Conservation (phyloP, 2,888 invertebrate genomes). For the Monopis laevigella region DNA sequence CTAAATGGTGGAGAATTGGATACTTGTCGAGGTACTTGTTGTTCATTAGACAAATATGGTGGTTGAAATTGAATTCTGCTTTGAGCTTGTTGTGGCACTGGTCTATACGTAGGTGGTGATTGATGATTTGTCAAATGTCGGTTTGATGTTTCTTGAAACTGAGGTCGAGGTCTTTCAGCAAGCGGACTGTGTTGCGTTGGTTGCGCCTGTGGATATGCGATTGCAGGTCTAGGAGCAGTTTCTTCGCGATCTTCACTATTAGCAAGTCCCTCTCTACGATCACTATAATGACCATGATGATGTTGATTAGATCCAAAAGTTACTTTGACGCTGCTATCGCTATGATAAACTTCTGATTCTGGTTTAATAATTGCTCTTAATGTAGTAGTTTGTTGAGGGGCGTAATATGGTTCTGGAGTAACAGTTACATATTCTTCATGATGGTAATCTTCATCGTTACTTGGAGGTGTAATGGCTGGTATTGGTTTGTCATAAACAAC, state of each 20-base stretch:
- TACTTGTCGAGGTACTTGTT: constrained; percentile 52
- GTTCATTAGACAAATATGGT: constrained; percentile 45
- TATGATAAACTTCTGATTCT: constrained; percentile 85
- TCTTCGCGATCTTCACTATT: constrained; percentile 63
- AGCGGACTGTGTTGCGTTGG: constrained; percentile 29
- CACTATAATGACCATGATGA: constrained; percentile 45
- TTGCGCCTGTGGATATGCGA: constrained; percentile 58
- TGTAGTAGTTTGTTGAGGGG: constrained; percentile 77
- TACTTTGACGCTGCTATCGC: constrained; percentile 81
- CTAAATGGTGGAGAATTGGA: constrained; percentile 49
- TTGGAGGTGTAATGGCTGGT: constrained; percentile 78
- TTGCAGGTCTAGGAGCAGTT: constrained; percentile 72
- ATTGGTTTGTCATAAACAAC: constrained; percentile 83
- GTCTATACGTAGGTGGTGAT: constrained; percentile 32
- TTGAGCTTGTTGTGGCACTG: constrained; percentile 43
- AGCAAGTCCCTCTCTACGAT: constrained; percentile 37
- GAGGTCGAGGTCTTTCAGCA: constrained; percentile 36
- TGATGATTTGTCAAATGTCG: constrained; percentile 27
- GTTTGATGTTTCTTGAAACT: constrained; percentile 29
- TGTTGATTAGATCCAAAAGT: constrained; percentile 79
- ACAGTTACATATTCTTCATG: constrained; percentile 66
- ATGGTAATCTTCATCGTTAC: constrained; percentile 71
- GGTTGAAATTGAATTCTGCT: constrained; percentile 57
- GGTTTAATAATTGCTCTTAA: constrained; percentile 86
- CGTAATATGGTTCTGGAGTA: constrained; percentile 56